Evolutionary conservation across 2,888 invertebrate species (phyloP), one percentile per base, ranked within the genome.

Genomic region (Dryococelus australis): DNA sequence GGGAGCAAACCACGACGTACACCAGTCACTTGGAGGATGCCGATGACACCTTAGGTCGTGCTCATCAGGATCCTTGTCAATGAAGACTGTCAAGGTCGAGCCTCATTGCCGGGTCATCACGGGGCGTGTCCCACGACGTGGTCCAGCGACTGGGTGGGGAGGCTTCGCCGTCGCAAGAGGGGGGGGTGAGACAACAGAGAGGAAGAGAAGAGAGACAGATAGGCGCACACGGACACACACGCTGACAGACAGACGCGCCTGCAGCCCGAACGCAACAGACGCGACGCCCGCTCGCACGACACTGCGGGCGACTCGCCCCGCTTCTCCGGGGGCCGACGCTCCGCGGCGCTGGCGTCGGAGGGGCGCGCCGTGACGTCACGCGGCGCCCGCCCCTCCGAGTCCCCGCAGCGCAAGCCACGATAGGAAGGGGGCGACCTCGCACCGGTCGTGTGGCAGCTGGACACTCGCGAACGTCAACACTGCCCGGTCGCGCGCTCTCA

Each of bases 261-360:
- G 51, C 51, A 20, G 51, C 4, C 8, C 8, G 13, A 3, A 65
- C 65, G 65, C n/a, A 24, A 24, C 8, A 6, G 65, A 65, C 65
- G 65, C 65, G 65, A 65, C 65, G 65, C 65, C 8, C 13, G 65
- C 65, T 65, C 65, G 65, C 65, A 65, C 65, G 65, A 65, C 20
- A 65, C 65, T 65, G 51, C 85, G 47, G 47, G 85, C 85, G 51
- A 9, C 35, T 0, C 43, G n/a, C 35, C 0, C 16, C n/a, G 20
- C 43, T 1, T 28, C 24, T 43, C 20, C 65, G 65, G 65, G 65
- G 65, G 65, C 27, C 27, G 84, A 84, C n/a, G 26, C 85, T 85
- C 16, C 85, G 51, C 85, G 28, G 27, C 85, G 28, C 85, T 85
- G 85, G 47, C 84, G 84, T n/a, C 35, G 9, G 12, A 27, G 84